A percentile compares a stretch with the other conserved stretches of the same genome.
Conservation (phyloP, 1,140 invertebrate species). For the Cydia pomonella region DNA sequence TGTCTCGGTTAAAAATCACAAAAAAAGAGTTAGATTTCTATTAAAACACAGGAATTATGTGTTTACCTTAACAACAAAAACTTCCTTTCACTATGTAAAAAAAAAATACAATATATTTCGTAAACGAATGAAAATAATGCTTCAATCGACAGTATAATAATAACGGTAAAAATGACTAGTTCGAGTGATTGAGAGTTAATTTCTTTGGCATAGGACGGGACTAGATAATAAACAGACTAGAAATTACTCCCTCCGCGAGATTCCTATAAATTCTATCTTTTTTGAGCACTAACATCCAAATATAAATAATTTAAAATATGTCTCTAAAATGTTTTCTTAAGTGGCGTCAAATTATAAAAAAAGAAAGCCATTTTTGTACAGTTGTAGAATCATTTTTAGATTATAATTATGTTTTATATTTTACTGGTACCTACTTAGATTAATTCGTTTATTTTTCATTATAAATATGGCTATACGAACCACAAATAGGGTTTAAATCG, state of each 20-base stretch:
- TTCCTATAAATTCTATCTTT: slow-evolving; percentile 13
- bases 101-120: no score
- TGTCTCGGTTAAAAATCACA: no score
- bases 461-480: background rate
- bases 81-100: no score
- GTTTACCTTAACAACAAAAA: background rate
- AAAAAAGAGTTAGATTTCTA: no score
- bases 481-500: no score
- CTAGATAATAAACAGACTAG: slow-evolving; percentile 52
- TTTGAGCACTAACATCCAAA: slow-evolving; percentile 21
- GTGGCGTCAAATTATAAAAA: background rate
- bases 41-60: background rate
- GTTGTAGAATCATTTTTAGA: slow-evolving; percentile 20
- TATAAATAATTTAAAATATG: slow-evolving; percentile 18
- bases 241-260: slow-evolving; percentile 35
- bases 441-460: background rate
- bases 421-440: background rate
- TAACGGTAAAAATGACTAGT: slow-evolving; percentile 59
- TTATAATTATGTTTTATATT: background rate
- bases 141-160: slow-evolving; percentile 38
- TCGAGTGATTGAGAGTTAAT: slow-evolving; percentile 55
- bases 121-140: slow-evolving; percentile 34
- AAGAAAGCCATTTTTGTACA: slow-evolving; percentile 8
- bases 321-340: background rate
- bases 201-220: slow-evolving; percentile 67